phyloP scores from a whole-genome alignment of 2,797 vertebrate genomes.

The Limnodromus scolopaceus region DNA sequence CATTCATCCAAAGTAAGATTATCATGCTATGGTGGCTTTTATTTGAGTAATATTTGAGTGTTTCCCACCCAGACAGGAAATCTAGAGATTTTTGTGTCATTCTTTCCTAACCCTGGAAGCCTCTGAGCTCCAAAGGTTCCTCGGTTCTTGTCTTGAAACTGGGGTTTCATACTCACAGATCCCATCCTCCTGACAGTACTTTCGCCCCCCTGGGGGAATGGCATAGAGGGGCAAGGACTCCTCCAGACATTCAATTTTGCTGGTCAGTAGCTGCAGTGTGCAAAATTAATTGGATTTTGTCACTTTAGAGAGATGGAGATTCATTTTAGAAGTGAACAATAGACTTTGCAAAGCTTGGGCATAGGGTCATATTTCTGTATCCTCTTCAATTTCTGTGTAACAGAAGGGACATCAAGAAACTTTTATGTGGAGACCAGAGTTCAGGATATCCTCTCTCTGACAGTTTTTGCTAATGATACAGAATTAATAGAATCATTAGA shows the following conservation, averaged over 20 bases:
- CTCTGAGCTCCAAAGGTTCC: neutral
- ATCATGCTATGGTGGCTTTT: neutral
- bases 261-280: neutral
- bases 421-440: neutral
- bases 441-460: neutral
- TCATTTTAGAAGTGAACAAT: neutral
- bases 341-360: neutral
- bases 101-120: neutral
- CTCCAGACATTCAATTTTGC: neutral
- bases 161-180: neutral
- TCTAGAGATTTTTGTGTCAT: neutral
- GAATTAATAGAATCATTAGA: neutral
- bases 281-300: neutral
- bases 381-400: neutral
- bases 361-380: neutral
- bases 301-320: neutral
- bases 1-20: too few relatives aligned
- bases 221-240: neutral
- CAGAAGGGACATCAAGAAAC: neutral
- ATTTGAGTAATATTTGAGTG: neutral
- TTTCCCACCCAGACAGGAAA: neutral
- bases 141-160: neutral
- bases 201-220: fast-evolving
- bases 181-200: neutral
- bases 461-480: neutral